phyloP scores from a whole-genome alignment of 2,888 invertebrate genomes.

The Sphinx pinastri region DNA sequence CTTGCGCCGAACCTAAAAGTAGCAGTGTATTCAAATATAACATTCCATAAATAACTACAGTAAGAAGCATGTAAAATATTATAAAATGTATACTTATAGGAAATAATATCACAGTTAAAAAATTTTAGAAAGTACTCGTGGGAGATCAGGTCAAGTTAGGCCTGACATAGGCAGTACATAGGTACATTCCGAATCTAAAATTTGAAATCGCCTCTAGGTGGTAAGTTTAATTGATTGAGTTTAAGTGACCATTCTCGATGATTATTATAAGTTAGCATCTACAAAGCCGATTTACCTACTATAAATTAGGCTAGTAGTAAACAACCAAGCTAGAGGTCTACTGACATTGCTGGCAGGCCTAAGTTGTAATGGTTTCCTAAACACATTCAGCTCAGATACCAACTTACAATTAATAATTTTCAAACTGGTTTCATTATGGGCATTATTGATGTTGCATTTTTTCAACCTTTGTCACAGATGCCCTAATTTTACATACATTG shows the following conservation, averaged over 20 bases:
- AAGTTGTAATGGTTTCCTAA: no score
- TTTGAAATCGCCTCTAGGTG: no score
- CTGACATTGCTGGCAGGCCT: neutral
- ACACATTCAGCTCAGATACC: no score
- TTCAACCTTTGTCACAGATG: no score
- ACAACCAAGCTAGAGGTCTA: neutral
- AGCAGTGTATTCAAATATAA: neutral
- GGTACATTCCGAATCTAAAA: neutral
- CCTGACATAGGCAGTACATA: no score
- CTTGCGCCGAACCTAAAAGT: neutral
- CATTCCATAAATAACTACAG: slow-evolving; percentile 1
- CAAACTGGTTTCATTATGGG: no score
- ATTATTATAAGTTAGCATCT: neutral
- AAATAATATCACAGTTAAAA: slow-evolving; percentile 10
- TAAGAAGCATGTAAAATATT: slow-evolving; percentile 9
- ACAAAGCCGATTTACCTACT: neutral
- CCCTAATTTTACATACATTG: no score
- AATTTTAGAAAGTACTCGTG: neutral
- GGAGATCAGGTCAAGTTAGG: no score
- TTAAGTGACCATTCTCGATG: no score
- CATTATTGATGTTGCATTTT: no score
- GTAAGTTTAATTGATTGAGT: no score
- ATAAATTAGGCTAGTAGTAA: neutral
- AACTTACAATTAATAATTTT: no score
- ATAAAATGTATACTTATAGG: neutral